phyloP scores from a whole-genome alignment of 2,888 invertebrate species.

The Nomada fabriciana region DNA sequence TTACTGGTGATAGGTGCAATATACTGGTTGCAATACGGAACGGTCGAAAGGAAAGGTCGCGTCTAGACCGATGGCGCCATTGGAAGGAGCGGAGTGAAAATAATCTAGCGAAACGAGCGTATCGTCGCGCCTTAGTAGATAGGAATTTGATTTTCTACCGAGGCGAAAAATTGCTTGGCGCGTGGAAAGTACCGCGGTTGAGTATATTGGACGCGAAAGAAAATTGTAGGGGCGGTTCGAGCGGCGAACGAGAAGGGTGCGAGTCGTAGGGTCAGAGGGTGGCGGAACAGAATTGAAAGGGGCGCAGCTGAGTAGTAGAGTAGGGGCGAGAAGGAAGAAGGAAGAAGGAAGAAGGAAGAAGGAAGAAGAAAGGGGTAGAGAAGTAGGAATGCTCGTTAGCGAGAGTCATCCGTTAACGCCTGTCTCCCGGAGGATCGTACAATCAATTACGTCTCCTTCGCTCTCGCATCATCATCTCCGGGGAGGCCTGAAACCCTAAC shows the following conservation, averaged over 20 bases:
- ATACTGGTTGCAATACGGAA: constrained; percentile 14
- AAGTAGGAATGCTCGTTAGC: constrained; percentile 84
- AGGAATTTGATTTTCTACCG: too few relatives aligned
- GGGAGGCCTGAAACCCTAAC: constrained; percentile 81
- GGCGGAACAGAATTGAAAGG: constrained; percentile 41
- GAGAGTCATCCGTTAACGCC: constrained; percentile 84
- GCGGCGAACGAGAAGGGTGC: constrained; percentile 17
- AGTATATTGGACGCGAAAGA: constrained; percentile 12
- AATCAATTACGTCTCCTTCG: constrained; percentile 84
- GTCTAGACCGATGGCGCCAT: constrained; percentile 6
- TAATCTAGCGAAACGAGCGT: too few relatives aligned
- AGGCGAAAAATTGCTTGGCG: neutral
- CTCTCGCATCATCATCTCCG: constrained; percentile 83
- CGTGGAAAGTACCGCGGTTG: neutral
- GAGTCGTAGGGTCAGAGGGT: constrained; percentile 44
- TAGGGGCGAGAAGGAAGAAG: constrained; percentile 57
- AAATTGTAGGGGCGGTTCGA: constrained; percentile 44
- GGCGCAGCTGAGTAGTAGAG: constrained; percentile 36
- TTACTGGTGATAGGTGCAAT: neutral
- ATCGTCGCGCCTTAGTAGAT: too few relatives aligned
- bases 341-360: constrained; percentile 77
- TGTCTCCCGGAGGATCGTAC: constrained; percentile 83
- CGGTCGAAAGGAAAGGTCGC: constrained; percentile 37
- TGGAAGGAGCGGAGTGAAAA: too few relatives aligned
- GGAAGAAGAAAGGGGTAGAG: constrained; percentile 70